Evolutionary conservation across 2,888 invertebrate species (phyloP).

Genomic region (Anoncus sp.): DNA sequence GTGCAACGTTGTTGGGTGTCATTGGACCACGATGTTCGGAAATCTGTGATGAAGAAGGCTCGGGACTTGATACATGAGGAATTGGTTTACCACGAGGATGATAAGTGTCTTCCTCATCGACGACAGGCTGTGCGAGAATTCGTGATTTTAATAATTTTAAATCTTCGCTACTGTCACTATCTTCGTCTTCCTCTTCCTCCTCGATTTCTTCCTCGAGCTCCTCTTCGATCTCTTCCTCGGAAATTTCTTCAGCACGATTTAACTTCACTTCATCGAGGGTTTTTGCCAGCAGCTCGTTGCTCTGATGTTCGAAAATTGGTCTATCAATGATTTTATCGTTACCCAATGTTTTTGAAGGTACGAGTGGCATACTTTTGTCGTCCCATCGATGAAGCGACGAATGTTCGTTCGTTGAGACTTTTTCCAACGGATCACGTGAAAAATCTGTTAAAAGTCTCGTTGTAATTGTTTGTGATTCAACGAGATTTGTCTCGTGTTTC

Average conservation of each 20-base stretch:
- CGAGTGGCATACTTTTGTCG: constrained; percentile 66
- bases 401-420: constrained; percentile 5
- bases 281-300: constrained; percentile 55
- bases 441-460: constrained; percentile 28
- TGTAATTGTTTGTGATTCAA: constrained; percentile 14
- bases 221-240: constrained; percentile 50
- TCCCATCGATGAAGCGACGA: constrained; percentile 67
- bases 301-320: constrained; percentile 3
- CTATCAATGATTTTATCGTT: constrained; percentile 13
- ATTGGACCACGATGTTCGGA: constrained; percentile 59
- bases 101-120: constrained; percentile 80
- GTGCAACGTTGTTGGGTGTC: constrained; percentile 83
- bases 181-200: constrained; percentile 68
- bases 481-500: constrained; percentile 54
- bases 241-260: constrained; percentile 46
- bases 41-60: constrained; percentile 53
- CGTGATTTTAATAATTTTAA: constrained; percentile 76
- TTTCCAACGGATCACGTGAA: neutral
- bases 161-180: constrained; percentile 78
- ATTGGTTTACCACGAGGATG: constrained; percentile 76
- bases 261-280: constrained; percentile 22
- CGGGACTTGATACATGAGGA: constrained; percentile 67
- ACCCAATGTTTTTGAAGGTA: constrained; percentile 35
- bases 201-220: constrained; percentile 26
- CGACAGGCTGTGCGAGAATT: constrained; percentile 76